phyloP scores from a whole-genome alignment of 2,113 vertebrate species.

The Poeciliopsis retropinna region DNA sequence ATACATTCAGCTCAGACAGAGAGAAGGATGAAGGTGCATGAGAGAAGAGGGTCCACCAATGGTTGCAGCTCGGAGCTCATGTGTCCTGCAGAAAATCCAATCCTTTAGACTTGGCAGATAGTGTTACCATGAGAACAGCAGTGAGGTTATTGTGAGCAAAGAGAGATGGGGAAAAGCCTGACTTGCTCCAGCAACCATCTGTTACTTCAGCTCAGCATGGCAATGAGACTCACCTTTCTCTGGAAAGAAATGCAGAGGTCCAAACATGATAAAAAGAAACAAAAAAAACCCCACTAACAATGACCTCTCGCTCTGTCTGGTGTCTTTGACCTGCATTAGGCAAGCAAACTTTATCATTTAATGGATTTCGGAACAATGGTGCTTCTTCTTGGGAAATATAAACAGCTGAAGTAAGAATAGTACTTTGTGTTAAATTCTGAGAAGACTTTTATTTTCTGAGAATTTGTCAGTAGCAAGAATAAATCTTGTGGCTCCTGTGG shows the following conservation, averaged over 20 bases:
- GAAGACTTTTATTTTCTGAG: not conserved
- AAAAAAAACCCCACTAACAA: no score
- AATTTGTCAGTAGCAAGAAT: no score
- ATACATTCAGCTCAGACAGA: constrained; percentile 46
- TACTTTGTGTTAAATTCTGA: not conserved
- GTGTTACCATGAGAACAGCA: constrained; percentile 79
- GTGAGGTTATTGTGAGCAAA: constrained; percentile 66
- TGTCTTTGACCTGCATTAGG: not conserved
- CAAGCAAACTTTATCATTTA: not conserved
- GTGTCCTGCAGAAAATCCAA: constrained; percentile 73
- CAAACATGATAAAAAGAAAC: constrained; percentile 17
- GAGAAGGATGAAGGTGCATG: constrained; percentile 56
- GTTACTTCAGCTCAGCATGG: constrained; percentile 90
- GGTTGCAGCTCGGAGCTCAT: constrained; percentile 66
- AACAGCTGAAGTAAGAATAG: not conserved
- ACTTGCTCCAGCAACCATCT: constrained; percentile 95
- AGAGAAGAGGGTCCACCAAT: constrained; percentile 50
- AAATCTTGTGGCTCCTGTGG: no score
- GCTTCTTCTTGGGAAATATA: not conserved
- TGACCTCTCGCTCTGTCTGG: not conserved
- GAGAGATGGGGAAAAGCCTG: constrained; percentile 70
- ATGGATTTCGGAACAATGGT: not conserved
- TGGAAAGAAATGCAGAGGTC: constrained; percentile 64
- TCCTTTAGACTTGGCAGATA: constrained; percentile 74
- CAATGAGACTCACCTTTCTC: constrained; percentile 58